Evolutionary conservation across 2,113 vertebrate species (phyloP).

Genomic region (Calcarius ornatus): DNA sequence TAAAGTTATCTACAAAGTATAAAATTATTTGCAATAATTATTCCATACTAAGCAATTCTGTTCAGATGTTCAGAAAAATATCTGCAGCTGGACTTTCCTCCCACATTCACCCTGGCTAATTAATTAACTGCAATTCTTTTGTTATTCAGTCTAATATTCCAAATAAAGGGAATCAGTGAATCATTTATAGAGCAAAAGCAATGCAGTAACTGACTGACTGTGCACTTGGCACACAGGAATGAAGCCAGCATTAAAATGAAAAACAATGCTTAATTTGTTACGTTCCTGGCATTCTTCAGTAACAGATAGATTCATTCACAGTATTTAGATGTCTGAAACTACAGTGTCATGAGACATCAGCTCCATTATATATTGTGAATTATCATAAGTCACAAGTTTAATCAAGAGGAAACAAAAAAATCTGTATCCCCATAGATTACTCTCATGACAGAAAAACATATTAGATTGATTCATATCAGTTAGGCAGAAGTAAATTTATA

Average conservation of each 20-base stretch:
- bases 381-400: neutral
- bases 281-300: neutral
- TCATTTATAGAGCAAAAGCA: neutral
- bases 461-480: neutral
- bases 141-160: neutral
- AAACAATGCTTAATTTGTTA: constrained; percentile 27
- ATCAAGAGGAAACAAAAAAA: neutral
- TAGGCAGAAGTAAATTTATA: neutral
- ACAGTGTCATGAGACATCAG: neutral
- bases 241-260: constrained; percentile 11
- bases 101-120: neutral
- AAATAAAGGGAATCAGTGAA: neutral
- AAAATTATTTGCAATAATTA: neutral
- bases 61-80: neutral
- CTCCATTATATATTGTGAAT: constrained; percentile 37
- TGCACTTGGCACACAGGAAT: neutral
- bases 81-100: neutral
- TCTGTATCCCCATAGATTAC: neutral
- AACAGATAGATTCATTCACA: constrained; percentile 54
- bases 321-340: neutral
- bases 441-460: neutral
- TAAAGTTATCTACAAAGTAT: neutral
- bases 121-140: neutral
- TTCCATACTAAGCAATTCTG: neutral
- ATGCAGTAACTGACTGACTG: neutral